These are phyloP conservation scores for Saguinus midas DNA, from an alignment of 2,113 vertebrate genomes.

Conservation along the genomic window DNA sequence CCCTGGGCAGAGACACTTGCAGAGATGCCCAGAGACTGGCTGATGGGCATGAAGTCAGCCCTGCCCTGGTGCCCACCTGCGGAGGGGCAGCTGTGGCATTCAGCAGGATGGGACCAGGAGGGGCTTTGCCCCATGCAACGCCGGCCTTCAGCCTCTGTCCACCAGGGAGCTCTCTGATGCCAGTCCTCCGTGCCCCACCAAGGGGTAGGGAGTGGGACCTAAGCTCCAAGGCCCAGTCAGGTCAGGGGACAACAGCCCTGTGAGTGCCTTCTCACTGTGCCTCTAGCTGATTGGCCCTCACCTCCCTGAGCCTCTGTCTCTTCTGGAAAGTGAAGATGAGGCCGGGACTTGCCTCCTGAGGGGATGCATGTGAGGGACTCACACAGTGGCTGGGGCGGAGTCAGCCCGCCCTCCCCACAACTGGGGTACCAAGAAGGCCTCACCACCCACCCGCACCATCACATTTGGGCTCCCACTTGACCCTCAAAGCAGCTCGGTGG, in stretches of 20 bases:
- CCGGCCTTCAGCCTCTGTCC: background rate
- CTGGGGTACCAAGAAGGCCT: background rate
- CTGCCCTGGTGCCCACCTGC: background rate
- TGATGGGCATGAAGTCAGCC: background rate
- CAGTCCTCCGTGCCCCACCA: accelerated
- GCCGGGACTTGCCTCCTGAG: background rate
- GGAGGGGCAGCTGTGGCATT: background rate
- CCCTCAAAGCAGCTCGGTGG: background rate
- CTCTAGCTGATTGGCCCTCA: background rate
- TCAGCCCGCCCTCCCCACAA: background rate
- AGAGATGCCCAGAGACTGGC: background rate
- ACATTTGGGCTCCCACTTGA: background rate
- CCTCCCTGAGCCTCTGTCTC: background rate
- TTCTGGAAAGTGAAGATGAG: background rate
- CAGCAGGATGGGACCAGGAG: background rate
- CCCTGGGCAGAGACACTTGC: background rate
- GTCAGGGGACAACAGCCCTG: background rate
- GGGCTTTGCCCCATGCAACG: background rate
- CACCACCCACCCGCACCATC: no score
- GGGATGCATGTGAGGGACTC: background rate
- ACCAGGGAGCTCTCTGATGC: background rate
- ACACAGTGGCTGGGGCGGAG: background rate
- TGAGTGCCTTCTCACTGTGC: background rate
- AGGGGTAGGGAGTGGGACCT: background rate
- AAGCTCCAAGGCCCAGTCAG: background rate